phyloP scores from a whole-genome alignment of 2,113 vertebrate genomes.

The Athene noctua region DNA sequence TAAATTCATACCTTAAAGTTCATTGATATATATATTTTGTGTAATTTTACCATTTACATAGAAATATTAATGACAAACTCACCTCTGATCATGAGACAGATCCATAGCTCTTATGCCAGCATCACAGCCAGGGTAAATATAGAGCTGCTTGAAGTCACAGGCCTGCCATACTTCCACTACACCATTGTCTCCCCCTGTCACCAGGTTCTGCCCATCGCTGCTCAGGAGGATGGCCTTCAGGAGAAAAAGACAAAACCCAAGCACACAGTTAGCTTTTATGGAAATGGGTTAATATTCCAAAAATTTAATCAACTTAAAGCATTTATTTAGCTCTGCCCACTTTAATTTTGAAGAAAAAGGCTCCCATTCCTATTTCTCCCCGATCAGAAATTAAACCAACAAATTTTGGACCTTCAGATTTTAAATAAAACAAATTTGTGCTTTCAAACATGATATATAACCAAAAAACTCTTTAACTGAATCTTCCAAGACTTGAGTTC shows the following conservation, averaged over 20 bases:
- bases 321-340: not conserved
- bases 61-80: not conserved
- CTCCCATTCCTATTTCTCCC: not conserved
- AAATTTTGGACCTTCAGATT: not conserved
- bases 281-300: not conserved
- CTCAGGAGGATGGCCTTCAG: conserved; percentile 92
- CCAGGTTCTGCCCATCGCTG: conserved; percentile 97
- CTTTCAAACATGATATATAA: not conserved
- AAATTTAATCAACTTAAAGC: not conserved
- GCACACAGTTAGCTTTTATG: not conserved
- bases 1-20: not conserved
- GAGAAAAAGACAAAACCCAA: not conserved
- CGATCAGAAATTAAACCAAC: not conserved
- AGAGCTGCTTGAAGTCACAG: conserved; percentile 98
- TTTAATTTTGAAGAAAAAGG: not conserved
- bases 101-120: conserved; percentile 99
- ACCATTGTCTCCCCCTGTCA: conserved; percentile 97
- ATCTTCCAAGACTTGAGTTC: not conserved
- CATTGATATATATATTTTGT: not conserved
- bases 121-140: conserved; percentile 98
- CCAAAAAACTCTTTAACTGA: not conserved
- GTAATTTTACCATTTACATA: not conserved
- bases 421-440: not conserved
- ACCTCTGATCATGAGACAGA: conserved; percentile 99
- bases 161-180: conserved; percentile 99